phyloP scores from a whole-genome alignment of 2,888 invertebrate species.

The Eurytoma adleriae region DNA sequence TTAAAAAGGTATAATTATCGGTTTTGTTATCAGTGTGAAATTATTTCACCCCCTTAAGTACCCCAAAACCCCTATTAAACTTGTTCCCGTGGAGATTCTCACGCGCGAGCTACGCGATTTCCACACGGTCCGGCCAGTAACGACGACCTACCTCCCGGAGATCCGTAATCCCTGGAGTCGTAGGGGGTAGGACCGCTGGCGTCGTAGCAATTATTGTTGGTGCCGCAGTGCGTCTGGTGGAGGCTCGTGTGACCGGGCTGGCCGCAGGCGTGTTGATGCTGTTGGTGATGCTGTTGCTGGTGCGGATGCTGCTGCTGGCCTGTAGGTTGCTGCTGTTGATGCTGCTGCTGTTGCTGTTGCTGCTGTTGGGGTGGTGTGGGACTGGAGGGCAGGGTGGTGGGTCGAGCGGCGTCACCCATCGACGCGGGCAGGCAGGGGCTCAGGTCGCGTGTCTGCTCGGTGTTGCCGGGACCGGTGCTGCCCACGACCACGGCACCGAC shows the following conservation, averaged over 20 bases:
- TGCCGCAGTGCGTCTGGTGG: conserved; percentile 74
- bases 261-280: conserved; percentile 39
- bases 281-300: conserved; percentile 76
- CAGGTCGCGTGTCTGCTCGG: conserved; percentile 84
- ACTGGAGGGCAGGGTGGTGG: conserved; percentile 77
- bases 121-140: no score
- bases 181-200: conserved; percentile 75
- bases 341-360: conserved; percentile 79
- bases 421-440: conserved; percentile 85
- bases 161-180: conserved; percentile 74
- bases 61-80: no score
- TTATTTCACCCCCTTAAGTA: no score
- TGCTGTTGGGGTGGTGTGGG: conserved; percentile 72
- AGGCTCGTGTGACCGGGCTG: conserved; percentile 65
- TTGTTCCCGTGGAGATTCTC: no score
- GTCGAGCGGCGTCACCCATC: conserved; percentile 78
- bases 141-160: conserved; percentile 70
- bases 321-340: conserved; percentile 63
- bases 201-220: conserved; percentile 78
- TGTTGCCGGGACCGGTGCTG: conserved; percentile 71
- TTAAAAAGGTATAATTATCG: no score
- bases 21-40: no score
- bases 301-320: conserved; percentile 67
- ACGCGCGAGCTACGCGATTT: no score
- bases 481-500: conserved; percentile 64